These are phyloP conservation scores for Drosophila carrolli DNA, from an alignment of 1,140 invertebrate species.

Conservation along the genomic window DNA sequence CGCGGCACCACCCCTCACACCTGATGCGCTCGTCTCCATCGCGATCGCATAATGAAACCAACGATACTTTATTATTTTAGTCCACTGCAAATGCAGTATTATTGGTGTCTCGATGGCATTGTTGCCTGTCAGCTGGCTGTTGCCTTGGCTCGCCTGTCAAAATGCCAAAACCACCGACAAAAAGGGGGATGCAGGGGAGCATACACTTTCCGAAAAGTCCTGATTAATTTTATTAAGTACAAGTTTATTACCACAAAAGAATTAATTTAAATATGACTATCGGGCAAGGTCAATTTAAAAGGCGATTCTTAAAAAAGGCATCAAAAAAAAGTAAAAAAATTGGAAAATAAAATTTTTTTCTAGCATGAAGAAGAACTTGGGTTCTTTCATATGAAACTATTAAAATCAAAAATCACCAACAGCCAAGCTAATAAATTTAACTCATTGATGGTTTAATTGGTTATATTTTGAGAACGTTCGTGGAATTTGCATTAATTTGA, in stretches of 20 bases:
- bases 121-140: slow-evolving; percentile 49
- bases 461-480: too few relatives aligned
- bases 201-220: not conserved
- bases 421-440: too few relatives aligned
- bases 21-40: slow-evolving; percentile 10
- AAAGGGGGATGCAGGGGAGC: not conserved
- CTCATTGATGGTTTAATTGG: too few relatives aligned
- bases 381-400: too few relatives aligned
- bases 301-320: too few relatives aligned
- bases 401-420: too few relatives aligned
- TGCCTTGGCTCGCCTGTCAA: slow-evolving; percentile 61
- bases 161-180: slow-evolving; percentile 43
- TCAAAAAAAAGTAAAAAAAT: too few relatives aligned
- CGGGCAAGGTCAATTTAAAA: too few relatives aligned
- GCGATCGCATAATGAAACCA: slow-evolving; percentile 59
- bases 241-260: not conserved
- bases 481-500: too few relatives aligned
- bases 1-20: not conserved
- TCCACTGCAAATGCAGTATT: slow-evolving; percentile 41
- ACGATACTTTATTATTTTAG: slow-evolving; percentile 72
- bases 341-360: too few relatives aligned
- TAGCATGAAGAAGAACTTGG: too few relatives aligned
- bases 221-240: not conserved
- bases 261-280: too few relatives aligned
- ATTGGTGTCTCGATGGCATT: slow-evolving; percentile 53